A percentile compares a stretch with the other conserved stretches of the same genome.
phyloP scores from a whole-genome alignment of 1,140 invertebrate species.

The Dendrolimus punctatus region DNA sequence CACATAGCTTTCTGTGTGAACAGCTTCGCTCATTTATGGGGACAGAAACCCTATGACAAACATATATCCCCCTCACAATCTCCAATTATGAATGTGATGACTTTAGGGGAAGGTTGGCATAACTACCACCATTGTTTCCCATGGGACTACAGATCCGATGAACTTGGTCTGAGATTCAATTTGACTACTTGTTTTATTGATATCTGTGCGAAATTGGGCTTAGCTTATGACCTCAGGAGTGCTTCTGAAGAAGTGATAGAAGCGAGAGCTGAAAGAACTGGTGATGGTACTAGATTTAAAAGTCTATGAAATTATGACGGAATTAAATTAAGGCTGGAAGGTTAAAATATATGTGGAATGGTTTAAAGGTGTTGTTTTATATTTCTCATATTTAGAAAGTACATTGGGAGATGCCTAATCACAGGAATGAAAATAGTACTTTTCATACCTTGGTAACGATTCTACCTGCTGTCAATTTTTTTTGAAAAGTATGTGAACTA shows the following conservation, averaged over 20 bases:
- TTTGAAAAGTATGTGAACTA: too few species aligned
- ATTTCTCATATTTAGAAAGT: too few species aligned
- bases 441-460: too few species aligned
- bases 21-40: conserved; percentile 90
- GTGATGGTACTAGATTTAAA: neutral
- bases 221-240: conserved; percentile 1
- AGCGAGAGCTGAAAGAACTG: conserved; percentile 1
- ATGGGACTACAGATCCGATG: neutral
- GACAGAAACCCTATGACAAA: conserved; percentile 90
- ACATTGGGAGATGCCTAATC: too few species aligned
- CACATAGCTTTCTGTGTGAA: conserved; percentile 95
- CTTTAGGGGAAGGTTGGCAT: neutral
- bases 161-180: neutral
- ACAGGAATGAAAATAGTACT: too few species aligned
- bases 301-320: neutral
- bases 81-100: neutral
- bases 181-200: neutral
- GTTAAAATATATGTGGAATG: too few species aligned
- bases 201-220: neutral
- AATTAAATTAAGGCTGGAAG: too few species aligned
- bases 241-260: neutral
- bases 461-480: too few species aligned
- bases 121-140: neutral
- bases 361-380: too few species aligned
- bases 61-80: conserved; percentile 71